Evolutionary conservation across 2,888 invertebrate species (phyloP), one percentile per base, ranked within the genome.

Genomic region (Anagyrus pseudococci): DNA sequence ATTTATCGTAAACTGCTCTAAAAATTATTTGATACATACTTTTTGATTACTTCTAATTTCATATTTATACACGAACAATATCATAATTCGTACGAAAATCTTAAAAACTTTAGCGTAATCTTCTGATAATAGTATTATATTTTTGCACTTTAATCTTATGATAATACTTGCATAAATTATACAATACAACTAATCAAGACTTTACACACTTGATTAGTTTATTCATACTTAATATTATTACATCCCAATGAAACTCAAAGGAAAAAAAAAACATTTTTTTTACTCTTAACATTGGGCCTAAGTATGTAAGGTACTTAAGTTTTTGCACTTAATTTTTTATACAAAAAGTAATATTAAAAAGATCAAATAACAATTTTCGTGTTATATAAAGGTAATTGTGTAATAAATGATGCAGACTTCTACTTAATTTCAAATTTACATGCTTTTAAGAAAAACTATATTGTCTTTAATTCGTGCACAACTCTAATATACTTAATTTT

Each of bases 241-340:
- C 40, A 53, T 54, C 29, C 40, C 20, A 48, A 56, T 53, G 19
- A 29, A 7, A 29, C n/a, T n/a, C n/a, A 49, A 48, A 55, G 15
- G 22, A n/a, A 20, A 50, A 48, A 33, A 54, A 52, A 52, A 43
- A 49, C 57, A 52, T 54, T 65, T 65, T 57, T 58, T 49, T 47
- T 55, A 61, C 41, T 23, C 29, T 48, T 25, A 43, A 52, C 46
- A 52, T 65, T 58, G 50, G 50, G 46, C 48, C 47, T 62, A 65
- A 50, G 15, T n/a, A 53, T 47, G 48, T 41, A 33, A 50, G 43
- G 58, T 65, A 65, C 65, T 65, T 65, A 62, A 58, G 44, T 66
- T 66, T 52, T 33, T 56, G 26, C 43, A 62, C 66, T 66, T 66
- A 58, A 62, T 62, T 65, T 61, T 65, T 48, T 64, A 19, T 43